Evolutionary conservation across 1,140 invertebrate species (phyloP).

Genomic region (Heliothis subflexa): DNA sequence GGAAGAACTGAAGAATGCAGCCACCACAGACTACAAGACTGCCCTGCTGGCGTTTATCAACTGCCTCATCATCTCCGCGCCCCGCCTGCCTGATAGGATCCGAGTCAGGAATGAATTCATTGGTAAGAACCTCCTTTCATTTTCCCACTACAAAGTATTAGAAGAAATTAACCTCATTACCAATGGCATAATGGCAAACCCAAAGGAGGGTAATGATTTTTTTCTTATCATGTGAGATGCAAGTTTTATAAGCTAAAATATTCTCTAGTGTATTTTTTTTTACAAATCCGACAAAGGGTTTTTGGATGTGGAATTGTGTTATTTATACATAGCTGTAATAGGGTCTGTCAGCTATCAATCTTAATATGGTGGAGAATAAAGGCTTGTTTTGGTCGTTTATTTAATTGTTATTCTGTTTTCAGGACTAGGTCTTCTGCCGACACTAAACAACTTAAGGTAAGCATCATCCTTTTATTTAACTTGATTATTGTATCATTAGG

Average conservation of each 20-base stretch:
- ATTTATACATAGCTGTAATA: no score
- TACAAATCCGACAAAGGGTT: no score
- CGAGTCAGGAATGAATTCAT: slow-evolving; percentile 97
- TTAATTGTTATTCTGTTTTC: slow-evolving; percentile 71
- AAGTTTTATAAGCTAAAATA: no score
- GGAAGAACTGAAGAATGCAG: slow-evolving; percentile 93
- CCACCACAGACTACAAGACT: slow-evolving; percentile 94
- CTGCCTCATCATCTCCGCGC: slow-evolving; percentile 97
- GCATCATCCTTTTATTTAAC: slow-evolving; percentile 51
- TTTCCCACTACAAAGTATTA: background rate
- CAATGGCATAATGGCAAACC: no score
- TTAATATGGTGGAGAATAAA: background rate
- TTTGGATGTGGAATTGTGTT: no score
- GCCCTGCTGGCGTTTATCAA: slow-evolving; percentile 97
- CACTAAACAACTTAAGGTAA: slow-evolving; percentile 93
- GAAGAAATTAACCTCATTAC: no score
- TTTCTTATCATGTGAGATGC: no score
- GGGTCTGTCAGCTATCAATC: no score
- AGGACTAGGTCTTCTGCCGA: slow-evolving; percentile 93
- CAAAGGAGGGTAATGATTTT: no score
- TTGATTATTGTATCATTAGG: slow-evolving; percentile 35
- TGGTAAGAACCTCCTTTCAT: slow-evolving; percentile 87
- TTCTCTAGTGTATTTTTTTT: no score
- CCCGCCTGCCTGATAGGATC: slow-evolving; percentile 93
- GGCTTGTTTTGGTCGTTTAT: background rate